Evolutionary conservation across 2,113 vertebrate species (phyloP), one percentile per base, ranked within the genome.

Genomic region (Passer montanus): DNA sequence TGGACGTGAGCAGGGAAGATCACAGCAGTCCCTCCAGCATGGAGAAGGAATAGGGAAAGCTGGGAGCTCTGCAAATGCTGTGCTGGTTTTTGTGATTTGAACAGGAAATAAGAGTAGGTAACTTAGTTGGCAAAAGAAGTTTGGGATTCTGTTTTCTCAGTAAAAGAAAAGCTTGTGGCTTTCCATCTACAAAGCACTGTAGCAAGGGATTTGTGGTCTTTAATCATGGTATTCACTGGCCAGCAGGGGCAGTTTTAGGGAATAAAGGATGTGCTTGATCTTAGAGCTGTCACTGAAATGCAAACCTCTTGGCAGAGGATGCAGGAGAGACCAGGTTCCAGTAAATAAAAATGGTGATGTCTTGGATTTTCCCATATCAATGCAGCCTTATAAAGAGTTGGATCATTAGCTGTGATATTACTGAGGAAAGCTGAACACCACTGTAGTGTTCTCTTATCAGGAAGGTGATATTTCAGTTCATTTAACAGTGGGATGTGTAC

Each of bases 401-500:
- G 41, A 31, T 87, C 85, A 69, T 85, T 90, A 88, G 37, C 70
- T 85, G 3, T 44, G 81, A 33, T 56, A 72, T 76, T 73, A 87
- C 37, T 27, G 58, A 90, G 74, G 94, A 85, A 43, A 92, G 15
- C 49, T 85, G 75, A 73, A 56, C 68, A 43, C 31, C 35, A 20
- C 39, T 70, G 59, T 31, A 77, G 76, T 59, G 37, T 64, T 77
- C 33, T 18, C 18, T 77, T 77, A 58, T 14, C 79, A 86, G 75
- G 43, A 73, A 27, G 31, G 37, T 0, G 10, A 41, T 86, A 90
- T 44, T 82, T 94, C 85, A 92, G 72, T 72, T 80, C 70, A 68
- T 94, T 92, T 89, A 90, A 19, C 88, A 84, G 84, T 63, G 86
- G 59, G n/a, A 81, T 90, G 76, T 93, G 86, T 70, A 53, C 76